Evolutionary conservation across 2,797 vertebrate species (phyloP).

Genomic region (Oophaga sylvatica): DNA sequence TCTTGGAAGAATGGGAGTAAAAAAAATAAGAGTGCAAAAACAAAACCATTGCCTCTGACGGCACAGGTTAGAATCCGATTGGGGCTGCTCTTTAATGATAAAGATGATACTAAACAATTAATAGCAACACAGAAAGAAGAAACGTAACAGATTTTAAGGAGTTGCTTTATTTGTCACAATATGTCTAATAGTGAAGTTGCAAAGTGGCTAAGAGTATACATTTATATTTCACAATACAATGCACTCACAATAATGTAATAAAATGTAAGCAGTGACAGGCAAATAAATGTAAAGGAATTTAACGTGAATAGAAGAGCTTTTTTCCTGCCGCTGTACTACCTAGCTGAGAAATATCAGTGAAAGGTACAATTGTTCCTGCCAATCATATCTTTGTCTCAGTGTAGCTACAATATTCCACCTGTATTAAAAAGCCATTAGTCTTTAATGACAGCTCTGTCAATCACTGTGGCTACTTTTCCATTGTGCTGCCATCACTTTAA

Average conservation of each 20-base stretch:
- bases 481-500: constrained; percentile 49
- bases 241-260: constrained; percentile 57
- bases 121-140: background rate
- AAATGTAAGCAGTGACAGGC: constrained; percentile 54
- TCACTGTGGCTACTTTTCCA: background rate
- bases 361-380: constrained; percentile 67
- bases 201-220: constrained; percentile 63
- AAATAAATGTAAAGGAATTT: constrained; percentile 46
- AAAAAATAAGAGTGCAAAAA: too few relatives aligned
- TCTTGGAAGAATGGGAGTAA: too few relatives aligned
- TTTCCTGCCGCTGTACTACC: constrained; percentile 53
- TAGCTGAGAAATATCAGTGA: constrained; percentile 63
- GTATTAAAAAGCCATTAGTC: constrained; percentile 67
- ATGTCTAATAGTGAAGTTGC: constrained; percentile 52
- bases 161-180: constrained; percentile 51
- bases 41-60: too few relatives aligned
- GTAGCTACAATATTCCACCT: constrained; percentile 66
- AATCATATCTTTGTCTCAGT: constrained; percentile 68
- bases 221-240: constrained; percentile 62
- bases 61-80: background rate
- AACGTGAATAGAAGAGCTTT: constrained; percentile 61
- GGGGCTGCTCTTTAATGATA: background rate
- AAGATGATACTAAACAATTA: background rate
- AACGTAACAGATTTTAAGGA: constrained; percentile 41
- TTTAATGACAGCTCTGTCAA: constrained; percentile 59